Base-by-base conservation (phyloP, 2,888 invertebrate genomes). In the Saturnia japonica region DNA sequence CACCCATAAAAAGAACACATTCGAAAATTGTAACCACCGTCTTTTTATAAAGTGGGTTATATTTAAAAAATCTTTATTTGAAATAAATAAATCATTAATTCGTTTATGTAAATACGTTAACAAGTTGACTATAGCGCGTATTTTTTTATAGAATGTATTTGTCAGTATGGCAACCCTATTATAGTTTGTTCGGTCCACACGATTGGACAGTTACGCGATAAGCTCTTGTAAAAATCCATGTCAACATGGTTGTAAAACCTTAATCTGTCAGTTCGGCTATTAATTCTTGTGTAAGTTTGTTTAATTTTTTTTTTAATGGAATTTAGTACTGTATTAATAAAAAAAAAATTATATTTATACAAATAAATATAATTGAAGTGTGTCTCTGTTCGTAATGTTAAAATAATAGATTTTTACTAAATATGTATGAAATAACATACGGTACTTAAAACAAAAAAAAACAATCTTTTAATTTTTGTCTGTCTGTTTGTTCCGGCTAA, bases 141-240 rank as follows among this genome's bases (percentile, higher is more conserved):
- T 60, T 60, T n/a, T n/a, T n/a, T 12, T 60, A 28, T 60, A 28
- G 25, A 34, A 8, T 47, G n/a, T 68, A n/a, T 43, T 43, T 47
- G 9, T 42, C 68, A 64, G 16, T 71, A 25, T 42, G 68, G 64
- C 71, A 25, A 14, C 40, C n/a, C 68, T 68, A 22, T 71, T 71
- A 71, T 19, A 62, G 51, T 71, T 68, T 62, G 64, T 62, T 64
- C 62, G 51, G 68, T 57, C 60, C 64, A 64, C 68, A 68, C 51
- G 68, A 71, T 71, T 62, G 47, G 47, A 64, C 42, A 51, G 34
- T 64, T 51, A 68, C 69, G 64, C 68, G 72, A 72, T 74, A 73
- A 73, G 72, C 70, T 71, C 69, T 68, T 73, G 71, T 72, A 72
- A 25, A 54, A 62, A 75, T 72, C 67, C 72, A 66, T 40, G 71